Percentiles rank a stretch among this genome's conserved stretches.
Conservation (phyloP, 2,797 vertebrate genomes). For the Oreochromis grahami region DNA sequence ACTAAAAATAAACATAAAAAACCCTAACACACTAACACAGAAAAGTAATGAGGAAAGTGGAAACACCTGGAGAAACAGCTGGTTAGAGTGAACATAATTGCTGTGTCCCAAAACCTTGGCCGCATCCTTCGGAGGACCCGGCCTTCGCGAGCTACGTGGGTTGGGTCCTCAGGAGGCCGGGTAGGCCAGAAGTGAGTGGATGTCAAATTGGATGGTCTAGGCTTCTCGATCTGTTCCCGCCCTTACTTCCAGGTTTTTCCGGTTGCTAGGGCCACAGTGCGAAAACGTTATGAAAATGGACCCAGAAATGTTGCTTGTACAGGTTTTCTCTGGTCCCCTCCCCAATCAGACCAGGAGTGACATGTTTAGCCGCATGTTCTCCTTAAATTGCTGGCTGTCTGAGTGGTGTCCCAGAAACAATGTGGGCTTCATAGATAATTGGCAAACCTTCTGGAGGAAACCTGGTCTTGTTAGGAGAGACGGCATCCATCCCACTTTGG, state of each 20-base stretch:
- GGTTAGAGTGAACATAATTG: background rate
- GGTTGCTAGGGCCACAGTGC: background rate
- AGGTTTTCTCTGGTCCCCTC: no score
- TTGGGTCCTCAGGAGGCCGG: background rate
- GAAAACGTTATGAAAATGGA: background rate
- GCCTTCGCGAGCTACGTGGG: accelerated
- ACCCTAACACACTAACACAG: background rate
- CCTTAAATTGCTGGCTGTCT: no score
- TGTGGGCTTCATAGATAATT: no score
- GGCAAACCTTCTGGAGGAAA: no score
- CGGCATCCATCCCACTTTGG: no score
- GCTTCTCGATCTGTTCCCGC: background rate
- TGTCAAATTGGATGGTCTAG: background rate
- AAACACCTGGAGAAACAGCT: background rate
- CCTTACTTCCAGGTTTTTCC: background rate
- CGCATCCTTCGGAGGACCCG: accelerated
- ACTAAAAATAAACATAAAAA: background rate
- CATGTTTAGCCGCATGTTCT: no score
- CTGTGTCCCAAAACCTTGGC: background rate
- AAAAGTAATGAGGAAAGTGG: background rate
- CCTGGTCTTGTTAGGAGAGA: no score
- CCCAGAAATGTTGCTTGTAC: background rate
- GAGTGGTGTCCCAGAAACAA: no score
- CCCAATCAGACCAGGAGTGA: no score
- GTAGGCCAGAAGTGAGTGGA: background rate